Evolutionary conservation across 2,113 vertebrate species (phyloP), one percentile per base, ranked within the genome.

Genomic region (Bambusicola thoracicus): DNA sequence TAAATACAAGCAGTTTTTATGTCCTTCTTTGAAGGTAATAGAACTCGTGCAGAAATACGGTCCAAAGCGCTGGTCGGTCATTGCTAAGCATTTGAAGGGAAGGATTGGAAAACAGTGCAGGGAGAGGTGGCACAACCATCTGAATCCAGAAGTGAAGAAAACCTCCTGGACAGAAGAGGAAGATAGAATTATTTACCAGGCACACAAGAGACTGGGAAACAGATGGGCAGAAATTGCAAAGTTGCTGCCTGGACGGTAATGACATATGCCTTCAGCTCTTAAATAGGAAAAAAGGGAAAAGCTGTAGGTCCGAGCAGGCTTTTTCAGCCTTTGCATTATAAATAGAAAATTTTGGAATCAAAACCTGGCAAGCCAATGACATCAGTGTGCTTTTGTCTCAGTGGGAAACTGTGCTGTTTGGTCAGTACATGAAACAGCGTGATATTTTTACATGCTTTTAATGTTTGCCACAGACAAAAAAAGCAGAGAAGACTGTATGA

Each of bases 71-170:
- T 99, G 99, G 99, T 99, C 99, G 74, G 98, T 99, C 83, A 99
- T 99, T 92, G 99, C 99, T 95, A 99, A 99, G 97, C 99, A 99
- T 97, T 98, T 99, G 97, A 99, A 99, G 94, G 99, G 99, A 55
- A 98, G 99, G 76, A 99, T 99, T 79, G 99, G 99, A 93, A 99
- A 99, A 95, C 99, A 99, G 97, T 99, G 99, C 97, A 98, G 99
- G 62, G 99, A 99, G 97, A 98, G 99, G 96, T 99, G 99, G 99
- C 99, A 99, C 98, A 99, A 99, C 97, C 99, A 99, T 97, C 97
- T 99, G 97, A 99, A 99, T 98, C 99, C 99, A 69, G 99, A 99
- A 98, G 99, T 99, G 97, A 99, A 99, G 98, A 99, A 99, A 98
- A 99, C 99, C 69, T 99, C 99, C 79, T 99, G 99, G 99, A 99